Percentiles rank a stretch among this genome's conserved stretches.
phyloP scores from a whole-genome alignment of 2,888 invertebrate genomes.

The Mycogona germanica region DNA sequence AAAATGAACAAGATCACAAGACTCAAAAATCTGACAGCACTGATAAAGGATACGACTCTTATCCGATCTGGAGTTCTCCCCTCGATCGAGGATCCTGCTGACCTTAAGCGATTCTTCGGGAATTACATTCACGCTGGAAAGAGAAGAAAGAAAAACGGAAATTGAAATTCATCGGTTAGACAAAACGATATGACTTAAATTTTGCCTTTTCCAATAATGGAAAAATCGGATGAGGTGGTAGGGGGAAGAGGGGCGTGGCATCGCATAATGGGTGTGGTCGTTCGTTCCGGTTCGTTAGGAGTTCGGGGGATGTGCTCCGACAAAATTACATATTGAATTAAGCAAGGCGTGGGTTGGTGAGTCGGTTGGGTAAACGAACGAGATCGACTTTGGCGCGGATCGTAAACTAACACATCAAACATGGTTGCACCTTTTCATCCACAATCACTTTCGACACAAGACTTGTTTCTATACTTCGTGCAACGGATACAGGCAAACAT shows the following conservation, averaged over 20 bases:
- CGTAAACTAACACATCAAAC: too few species aligned
- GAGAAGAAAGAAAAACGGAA: neutral
- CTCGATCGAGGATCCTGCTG: slow-evolving; percentile 13
- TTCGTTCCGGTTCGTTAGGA: too few species aligned
- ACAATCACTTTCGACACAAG: too few species aligned
- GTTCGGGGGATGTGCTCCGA: too few species aligned
- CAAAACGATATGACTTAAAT: neutral
- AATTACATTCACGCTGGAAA: slow-evolving; percentile 17
- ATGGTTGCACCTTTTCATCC: too few species aligned
- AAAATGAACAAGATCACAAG: too few species aligned
- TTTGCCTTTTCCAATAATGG: neutral
- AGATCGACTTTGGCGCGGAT: too few species aligned
- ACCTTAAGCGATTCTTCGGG: slow-evolving; percentile 14
- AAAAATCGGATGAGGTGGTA: neutral
- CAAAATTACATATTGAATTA: too few species aligned
- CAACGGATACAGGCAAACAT: too few species aligned
- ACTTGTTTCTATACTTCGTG: too few species aligned
- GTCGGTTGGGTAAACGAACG: too few species aligned
- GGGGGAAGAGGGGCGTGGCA: neutral
- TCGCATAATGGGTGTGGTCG: neutral
- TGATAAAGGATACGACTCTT: slow-evolving; percentile 17
- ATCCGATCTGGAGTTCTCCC: slow-evolving; percentile 11
- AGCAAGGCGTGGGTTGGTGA: too few species aligned
- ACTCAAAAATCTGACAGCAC: neutral
- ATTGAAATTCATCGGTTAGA: neutral